Evolutionary conservation across 2,888 invertebrate genomes (phyloP).

Genomic region (Eristalis pertinax): DNA sequence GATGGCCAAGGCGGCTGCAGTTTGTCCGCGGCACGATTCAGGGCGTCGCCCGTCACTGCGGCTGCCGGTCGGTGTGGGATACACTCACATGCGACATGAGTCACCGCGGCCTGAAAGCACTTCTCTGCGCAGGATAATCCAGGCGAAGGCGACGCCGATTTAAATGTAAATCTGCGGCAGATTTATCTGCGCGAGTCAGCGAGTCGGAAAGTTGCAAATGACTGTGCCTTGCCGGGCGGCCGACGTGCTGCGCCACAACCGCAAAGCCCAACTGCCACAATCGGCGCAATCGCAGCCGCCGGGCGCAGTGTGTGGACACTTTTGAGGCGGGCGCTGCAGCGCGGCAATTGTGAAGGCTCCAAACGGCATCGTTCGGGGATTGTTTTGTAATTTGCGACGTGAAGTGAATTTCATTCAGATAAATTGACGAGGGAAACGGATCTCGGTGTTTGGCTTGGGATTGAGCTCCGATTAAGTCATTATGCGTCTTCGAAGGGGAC

Average conservation of each 20-base stretch:
- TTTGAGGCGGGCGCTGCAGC: slow-evolving; percentile 19
- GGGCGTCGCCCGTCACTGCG: slow-evolving; percentile 50
- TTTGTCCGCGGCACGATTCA: slow-evolving; percentile 55
- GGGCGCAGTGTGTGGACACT: slow-evolving; percentile 4
- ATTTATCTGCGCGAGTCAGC: slow-evolving; percentile 55
- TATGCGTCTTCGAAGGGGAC: neutral
- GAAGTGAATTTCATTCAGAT: slow-evolving; percentile 34
- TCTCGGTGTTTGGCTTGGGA: neutral
- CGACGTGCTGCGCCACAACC: neutral
- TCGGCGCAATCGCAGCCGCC: neutral
- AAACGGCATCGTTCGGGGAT: slow-evolving; percentile 27
- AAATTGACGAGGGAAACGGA: slow-evolving; percentile 17
- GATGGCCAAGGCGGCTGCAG: slow-evolving; percentile 45
- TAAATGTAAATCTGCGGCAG: slow-evolving; percentile 50
- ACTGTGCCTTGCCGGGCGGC: slow-evolving; percentile 18
- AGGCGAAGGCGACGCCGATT: slow-evolving; percentile 8
- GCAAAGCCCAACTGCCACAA: neutral
- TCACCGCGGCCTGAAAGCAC: slow-evolving; percentile 30
- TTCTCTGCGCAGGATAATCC: neutral
- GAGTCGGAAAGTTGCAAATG: slow-evolving; percentile 54
- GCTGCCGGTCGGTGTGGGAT: neutral
- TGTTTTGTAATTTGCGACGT: slow-evolving; percentile 58
- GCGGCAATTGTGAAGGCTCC: slow-evolving; percentile 22
- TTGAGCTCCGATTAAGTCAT: slow-evolving; percentile 18
- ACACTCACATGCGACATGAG: slow-evolving; percentile 56